Conservation (phyloP, 2,888 invertebrate species). For the Rhamphomyia laevipes region DNA sequence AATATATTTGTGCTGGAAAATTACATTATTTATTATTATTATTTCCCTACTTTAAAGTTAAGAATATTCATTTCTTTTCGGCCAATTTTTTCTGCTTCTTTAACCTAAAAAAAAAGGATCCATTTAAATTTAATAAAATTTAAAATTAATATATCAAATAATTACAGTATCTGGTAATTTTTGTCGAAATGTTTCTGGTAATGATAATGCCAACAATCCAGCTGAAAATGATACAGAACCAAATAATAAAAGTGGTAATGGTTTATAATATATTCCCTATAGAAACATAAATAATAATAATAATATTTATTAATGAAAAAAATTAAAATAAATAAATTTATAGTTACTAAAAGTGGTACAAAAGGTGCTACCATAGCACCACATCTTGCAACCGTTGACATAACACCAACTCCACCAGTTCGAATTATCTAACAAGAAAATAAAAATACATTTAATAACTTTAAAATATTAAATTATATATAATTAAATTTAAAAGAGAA, state of each 20-base stretch:
- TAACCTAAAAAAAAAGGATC: constrained; percentile 12
- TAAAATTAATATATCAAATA: not conserved
- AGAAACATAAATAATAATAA: constrained; percentile 4
- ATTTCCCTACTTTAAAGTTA: not conserved
- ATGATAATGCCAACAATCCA: constrained; percentile 41
- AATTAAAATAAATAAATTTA: constrained; percentile 3
- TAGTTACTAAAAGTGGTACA: constrained; percentile 45
- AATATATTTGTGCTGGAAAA: too few relatives aligned
- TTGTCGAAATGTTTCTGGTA: constrained; percentile 50
- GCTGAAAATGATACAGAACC: constrained; percentile 42
- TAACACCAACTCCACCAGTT: constrained; percentile 47
- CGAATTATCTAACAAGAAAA: constrained; percentile 34
- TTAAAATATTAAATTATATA: not conserved
- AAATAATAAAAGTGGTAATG: constrained; percentile 44
- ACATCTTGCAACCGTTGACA: constrained; percentile 45
- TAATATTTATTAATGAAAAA: constrained; percentile 7
- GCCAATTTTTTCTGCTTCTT: constrained; percentile 16
- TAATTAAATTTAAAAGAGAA: not conserved
- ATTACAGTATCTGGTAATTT: constrained; percentile 49
- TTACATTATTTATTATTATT: too few relatives aligned
- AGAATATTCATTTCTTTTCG: not conserved
- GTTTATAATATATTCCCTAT: constrained; percentile 41
- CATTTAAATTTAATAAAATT: not conserved
- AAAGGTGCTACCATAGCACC: constrained; percentile 52
- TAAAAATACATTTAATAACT: constrained; percentile 9